Conservation (phyloP, 2,113 vertebrate genomes). For the Willisornis vidua region DNA sequence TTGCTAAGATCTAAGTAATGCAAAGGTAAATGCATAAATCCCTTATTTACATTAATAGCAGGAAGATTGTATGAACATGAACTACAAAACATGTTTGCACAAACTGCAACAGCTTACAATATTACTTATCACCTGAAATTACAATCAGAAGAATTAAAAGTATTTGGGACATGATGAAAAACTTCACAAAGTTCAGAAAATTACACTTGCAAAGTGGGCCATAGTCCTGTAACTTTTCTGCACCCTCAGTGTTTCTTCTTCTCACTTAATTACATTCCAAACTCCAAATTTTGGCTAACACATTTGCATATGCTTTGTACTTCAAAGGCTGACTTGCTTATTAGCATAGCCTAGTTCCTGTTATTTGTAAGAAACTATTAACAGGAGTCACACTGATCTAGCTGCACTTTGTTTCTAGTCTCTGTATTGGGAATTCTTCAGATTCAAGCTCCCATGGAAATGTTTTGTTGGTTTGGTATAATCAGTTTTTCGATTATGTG, state of each 20-base stretch:
- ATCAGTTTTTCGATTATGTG: constrained; percentile 18
- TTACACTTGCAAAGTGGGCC: constrained; percentile 25
- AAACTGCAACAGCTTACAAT: background rate
- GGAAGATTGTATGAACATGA: background rate
- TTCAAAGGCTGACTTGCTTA: constrained; percentile 67
- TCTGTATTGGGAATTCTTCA: constrained; percentile 40
- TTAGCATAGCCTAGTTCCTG: constrained; percentile 66
- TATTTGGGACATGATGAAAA: background rate
- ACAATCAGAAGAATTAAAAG: background rate
- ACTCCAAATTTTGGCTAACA: constrained; percentile 34
- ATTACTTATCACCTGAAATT: background rate
- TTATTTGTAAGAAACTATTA: constrained; percentile 52
- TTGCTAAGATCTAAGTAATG: constrained; percentile 11
- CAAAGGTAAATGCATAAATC: constrained; percentile 6
- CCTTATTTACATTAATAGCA: background rate
- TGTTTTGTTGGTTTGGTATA: background rate
- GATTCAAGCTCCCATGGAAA: background rate
- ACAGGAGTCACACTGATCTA: constrained; percentile 41
- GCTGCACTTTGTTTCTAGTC: constrained; percentile 12
- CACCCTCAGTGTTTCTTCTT: constrained; percentile 38
- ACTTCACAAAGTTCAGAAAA: background rate
- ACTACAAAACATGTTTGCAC: background rate
- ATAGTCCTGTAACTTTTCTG: background rate
- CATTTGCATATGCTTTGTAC: constrained; percentile 64
- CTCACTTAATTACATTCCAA: constrained; percentile 47